Conservation (phyloP, 1,140 invertebrate species). For the Saxidomus purpurata region DNA sequence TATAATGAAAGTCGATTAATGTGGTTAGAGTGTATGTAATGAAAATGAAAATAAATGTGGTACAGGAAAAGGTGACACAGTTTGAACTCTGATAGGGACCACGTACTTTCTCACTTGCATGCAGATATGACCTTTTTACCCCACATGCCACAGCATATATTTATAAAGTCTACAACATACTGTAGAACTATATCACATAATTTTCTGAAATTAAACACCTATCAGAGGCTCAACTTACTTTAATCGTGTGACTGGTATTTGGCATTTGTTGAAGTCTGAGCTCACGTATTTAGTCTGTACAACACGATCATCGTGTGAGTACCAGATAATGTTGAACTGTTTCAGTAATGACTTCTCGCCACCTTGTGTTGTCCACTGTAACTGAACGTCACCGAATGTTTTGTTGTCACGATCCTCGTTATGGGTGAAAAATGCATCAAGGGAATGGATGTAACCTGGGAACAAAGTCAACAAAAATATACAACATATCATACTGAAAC, state of each 20-base stretch:
- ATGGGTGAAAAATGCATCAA: constrained; percentile 75
- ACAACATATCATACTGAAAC: too few species aligned
- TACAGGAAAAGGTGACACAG: too few species aligned
- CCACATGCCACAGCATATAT: too few species aligned
- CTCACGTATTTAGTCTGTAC: constrained; percentile 83
- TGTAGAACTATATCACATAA: too few species aligned
- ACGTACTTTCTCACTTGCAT: too few species aligned
- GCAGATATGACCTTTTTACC: too few species aligned
- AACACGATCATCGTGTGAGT: constrained; percentile 80
- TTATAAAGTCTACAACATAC: too few species aligned
- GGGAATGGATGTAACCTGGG: constrained; percentile 77
- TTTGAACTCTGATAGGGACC: too few species aligned
- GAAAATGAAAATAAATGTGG: too few species aligned
- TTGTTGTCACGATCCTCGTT: constrained; percentile 76
- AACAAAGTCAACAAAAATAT: background rate
- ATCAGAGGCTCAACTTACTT: constrained; percentile 83
- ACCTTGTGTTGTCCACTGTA: constrained; percentile 82
- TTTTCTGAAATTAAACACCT: too few species aligned
- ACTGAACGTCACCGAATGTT: constrained; percentile 81
- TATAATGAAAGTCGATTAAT: too few species aligned
- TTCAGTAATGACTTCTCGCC: constrained; percentile 76
- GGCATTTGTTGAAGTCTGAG: constrained; percentile 76
- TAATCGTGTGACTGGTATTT: constrained; percentile 81
- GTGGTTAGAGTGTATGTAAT: too few species aligned
- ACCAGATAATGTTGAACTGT: constrained; percentile 85